A percentile compares a stretch with the other conserved stretches of the same genome.
Conservation (phyloP, 2,888 invertebrate species). For the Napeogenes inachia region DNA sequence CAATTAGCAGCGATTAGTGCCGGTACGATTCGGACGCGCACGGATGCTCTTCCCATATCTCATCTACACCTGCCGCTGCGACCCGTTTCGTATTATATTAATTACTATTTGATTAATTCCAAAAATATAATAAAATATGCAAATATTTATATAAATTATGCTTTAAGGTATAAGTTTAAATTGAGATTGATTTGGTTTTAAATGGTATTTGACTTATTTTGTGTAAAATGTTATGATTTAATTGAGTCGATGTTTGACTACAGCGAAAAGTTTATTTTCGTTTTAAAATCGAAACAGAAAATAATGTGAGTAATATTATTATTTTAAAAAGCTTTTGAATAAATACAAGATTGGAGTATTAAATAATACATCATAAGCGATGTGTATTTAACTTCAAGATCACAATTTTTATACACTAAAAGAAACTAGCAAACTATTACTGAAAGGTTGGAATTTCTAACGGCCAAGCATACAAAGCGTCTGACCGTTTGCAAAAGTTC, state of each 20-base stretch:
- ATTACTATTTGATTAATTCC: constrained; percentile 6
- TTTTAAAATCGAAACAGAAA: background rate
- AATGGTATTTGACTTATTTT: too few relatives aligned
- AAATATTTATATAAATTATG: too few relatives aligned
- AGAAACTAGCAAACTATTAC: too few relatives aligned
- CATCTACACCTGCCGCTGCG: constrained; percentile 45
- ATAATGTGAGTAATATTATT: background rate
- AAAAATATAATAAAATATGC: too few relatives aligned
- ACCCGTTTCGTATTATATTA: constrained; percentile 12
- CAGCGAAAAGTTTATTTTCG: background rate
- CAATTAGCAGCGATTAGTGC: constrained; percentile 74
- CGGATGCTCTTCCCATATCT: constrained; percentile 72
- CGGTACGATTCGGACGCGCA: constrained; percentile 69
- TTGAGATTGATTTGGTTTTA: too few relatives aligned
- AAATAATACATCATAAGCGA: too few relatives aligned
- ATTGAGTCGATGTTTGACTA: too few relatives aligned
- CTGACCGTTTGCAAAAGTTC: constrained; percentile 61
- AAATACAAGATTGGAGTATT: background rate
- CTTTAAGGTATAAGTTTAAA: too few relatives aligned
- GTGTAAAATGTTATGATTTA: too few relatives aligned
- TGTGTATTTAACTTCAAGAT: too few relatives aligned
- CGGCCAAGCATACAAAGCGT: constrained; percentile 41
- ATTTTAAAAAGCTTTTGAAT: background rate
- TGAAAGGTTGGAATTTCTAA: background rate
- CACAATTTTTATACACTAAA: too few relatives aligned